Evolutionary conservation across 2,113 vertebrate genomes (phyloP).

Genomic region (Nycticebus coucang): DNA sequence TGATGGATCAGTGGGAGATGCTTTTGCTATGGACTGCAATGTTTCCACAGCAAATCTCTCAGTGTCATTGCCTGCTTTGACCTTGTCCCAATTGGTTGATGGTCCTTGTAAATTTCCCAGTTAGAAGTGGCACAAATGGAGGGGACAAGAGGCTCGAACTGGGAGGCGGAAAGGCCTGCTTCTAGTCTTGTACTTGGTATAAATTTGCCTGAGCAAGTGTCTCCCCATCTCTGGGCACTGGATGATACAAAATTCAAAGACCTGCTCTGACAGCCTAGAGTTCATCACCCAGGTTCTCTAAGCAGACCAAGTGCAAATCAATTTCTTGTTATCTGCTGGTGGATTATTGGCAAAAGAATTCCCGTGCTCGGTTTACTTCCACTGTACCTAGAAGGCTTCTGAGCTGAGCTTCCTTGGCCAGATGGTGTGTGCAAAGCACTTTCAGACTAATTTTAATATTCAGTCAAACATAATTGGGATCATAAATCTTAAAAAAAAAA

Average conservation of each 20-base stretch:
- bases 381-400: constrained; percentile 49
- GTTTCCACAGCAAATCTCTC: constrained; percentile 16
- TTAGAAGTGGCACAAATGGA: neutral
- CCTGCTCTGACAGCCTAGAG: neutral
- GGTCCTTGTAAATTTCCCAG: neutral
- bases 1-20: constrained; percentile 55
- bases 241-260: neutral
- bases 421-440: constrained; percentile 43
- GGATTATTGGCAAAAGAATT: neutral
- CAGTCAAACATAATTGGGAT: constrained; percentile 60
- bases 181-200: neutral
- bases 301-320: neutral
- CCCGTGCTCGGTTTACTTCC: neutral
- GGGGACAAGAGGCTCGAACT: neutral
- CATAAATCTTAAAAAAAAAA: constrained; percentile 38
- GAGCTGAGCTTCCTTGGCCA: constrained; percentile 34
- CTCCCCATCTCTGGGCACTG: neutral
- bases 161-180: neutral
- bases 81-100: accelerated
- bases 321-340: neutral
- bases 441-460: constrained; percentile 69
- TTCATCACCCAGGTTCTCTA: neutral
- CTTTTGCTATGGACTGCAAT: constrained; percentile 66
- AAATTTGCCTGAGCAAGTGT: neutral
- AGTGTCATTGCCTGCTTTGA: neutral